Evolutionary conservation across 2,113 vertebrate genomes (phyloP).

Genomic region (Hemichromis elongatus): DNA sequence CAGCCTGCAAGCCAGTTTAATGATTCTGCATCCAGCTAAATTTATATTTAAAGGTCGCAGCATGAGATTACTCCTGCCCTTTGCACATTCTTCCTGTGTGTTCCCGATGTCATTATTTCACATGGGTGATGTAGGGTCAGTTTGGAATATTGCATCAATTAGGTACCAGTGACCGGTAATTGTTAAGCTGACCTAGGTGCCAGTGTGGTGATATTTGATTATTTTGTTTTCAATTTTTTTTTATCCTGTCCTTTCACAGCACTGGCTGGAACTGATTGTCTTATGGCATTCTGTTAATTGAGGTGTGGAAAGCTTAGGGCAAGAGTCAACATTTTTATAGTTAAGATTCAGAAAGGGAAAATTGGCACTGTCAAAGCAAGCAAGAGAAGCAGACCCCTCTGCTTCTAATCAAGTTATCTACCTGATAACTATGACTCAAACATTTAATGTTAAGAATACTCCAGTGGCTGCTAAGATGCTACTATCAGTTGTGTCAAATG

Average conservation of each 20-base stretch:
- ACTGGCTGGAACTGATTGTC: not conserved
- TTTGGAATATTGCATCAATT: not conserved
- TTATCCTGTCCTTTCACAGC: not conserved
- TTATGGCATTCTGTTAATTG: not conserved
- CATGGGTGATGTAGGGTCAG: not conserved
- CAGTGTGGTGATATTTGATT: not conserved
- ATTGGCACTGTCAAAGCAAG: not conserved
- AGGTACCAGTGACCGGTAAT: not conserved
- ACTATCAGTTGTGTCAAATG: not conserved
- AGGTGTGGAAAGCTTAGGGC: not conserved
- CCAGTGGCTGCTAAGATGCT: not conserved
- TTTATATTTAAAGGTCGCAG: conserved; percentile 5
- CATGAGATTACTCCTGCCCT: not conserved
- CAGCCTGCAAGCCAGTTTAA: not conserved
- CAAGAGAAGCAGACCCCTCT: not conserved
- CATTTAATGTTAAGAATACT: not conserved
- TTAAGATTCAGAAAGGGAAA: not conserved
- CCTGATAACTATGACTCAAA: not conserved
- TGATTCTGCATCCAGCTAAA: conserved; percentile 2
- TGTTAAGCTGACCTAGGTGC: too few relatives aligned
- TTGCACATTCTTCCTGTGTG: not conserved
- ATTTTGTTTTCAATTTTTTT: not conserved
- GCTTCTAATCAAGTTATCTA: not conserved
- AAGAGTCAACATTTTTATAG: not conserved
- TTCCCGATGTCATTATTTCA: not conserved